A percentile compares a stretch with the other conserved stretches of the same genome.
These are phyloP conservation scores for Alethe castanea DNA, from an alignment of 2,113 vertebrate genomes.

Conservation along the genomic window DNA sequence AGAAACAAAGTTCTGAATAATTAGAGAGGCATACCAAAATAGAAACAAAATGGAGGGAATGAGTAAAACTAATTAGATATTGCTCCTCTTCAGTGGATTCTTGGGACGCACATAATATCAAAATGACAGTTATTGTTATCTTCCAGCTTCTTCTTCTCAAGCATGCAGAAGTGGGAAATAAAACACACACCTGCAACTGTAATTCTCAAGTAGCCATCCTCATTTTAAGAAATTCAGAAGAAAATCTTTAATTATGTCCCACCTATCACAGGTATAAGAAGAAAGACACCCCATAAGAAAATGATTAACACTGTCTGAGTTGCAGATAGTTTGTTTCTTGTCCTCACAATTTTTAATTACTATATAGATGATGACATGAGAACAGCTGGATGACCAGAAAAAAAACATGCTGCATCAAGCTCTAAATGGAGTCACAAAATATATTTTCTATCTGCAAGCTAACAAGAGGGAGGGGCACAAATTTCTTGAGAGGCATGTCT, in stretches of 20 bases:
- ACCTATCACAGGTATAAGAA: neutral
- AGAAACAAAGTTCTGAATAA: slow-evolving; percentile 10
- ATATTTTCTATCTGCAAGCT: neutral
- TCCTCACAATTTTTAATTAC: neutral
- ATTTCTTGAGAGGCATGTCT: neutral
- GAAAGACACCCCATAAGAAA: neutral
- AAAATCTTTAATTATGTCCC: neutral
- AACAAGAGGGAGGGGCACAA: neutral
- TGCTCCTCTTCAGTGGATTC: neutral
- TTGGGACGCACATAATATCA: neutral
- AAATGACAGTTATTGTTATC: neutral
- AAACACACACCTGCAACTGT: neutral
- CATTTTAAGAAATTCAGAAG: neutral
- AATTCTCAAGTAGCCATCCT: neutral
- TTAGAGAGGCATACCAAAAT: neutral
- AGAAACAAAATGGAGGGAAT: neutral
- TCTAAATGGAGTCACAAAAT: neutral
- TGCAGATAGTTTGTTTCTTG: neutral
- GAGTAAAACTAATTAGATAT: slow-evolving; percentile 13
- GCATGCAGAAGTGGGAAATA: neutral
- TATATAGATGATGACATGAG: neutral
- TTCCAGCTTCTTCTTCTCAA: neutral
- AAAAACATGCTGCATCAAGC: neutral
- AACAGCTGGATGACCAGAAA: neutral
- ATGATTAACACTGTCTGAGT: neutral